Percentiles rank a stretch among this genome's conserved stretches.
These are phyloP conservation scores for Siderastrea radians DNA, from an alignment of 92 coral and sea anemone species.

Conservation along the genomic window DNA sequence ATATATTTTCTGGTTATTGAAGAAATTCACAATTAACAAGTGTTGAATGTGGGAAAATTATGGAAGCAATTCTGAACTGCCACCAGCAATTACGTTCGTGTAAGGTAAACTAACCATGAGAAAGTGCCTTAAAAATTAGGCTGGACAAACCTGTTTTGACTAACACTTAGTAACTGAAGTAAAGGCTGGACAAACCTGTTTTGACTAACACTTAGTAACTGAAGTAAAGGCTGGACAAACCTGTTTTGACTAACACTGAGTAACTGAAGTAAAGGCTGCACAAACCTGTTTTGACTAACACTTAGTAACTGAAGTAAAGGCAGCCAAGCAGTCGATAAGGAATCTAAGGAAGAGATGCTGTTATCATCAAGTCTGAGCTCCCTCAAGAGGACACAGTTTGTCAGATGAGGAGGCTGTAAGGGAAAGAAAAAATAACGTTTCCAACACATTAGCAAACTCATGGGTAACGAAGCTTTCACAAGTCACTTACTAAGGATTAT, in stretches of 20 bases:
- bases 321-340: slow-evolving; percentile 84
- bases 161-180: slow-evolving; percentile 75
- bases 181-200: slow-evolving; percentile 75
- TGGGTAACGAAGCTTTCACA: neutral
- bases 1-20: no score
- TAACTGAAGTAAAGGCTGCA: slow-evolving; percentile 34
- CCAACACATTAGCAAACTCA: neutral
- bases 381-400: slow-evolving; percentile 83
- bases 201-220: slow-evolving; percentile 78
- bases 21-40: no score
- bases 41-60: no score
- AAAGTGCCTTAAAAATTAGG: neutral
- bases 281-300: slow-evolving; percentile 92
- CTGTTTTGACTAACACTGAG: slow-evolving; percentile 92
- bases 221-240: slow-evolving; percentile 57
- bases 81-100: neutral
- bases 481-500: no score
- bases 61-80: no score
- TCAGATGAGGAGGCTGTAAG: slow-evolving; percentile 82
- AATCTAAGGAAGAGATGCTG: slow-evolving; percentile 88
- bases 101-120: neutral
- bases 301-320: slow-evolving; percentile 84
- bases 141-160: slow-evolving; percentile 86
- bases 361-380: slow-evolving; percentile 89
- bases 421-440: neutral